A percentile compares a stretch with the other conserved stretches of the same genome.
phyloP scores from a whole-genome alignment of 2,888 invertebrate species.

The Syrista parreyssii region DNA sequence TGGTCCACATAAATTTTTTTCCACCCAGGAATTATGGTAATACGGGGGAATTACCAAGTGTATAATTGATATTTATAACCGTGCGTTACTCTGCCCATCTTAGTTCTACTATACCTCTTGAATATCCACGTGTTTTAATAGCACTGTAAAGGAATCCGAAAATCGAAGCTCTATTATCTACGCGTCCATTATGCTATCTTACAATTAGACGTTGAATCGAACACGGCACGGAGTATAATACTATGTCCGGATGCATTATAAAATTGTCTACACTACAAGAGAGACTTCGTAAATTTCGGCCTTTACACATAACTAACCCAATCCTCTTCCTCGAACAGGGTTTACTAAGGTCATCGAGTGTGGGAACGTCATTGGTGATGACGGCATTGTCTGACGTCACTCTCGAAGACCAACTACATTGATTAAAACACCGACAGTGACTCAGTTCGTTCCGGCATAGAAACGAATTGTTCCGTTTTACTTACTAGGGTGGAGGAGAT shows the following conservation, averaged over 20 bases:
- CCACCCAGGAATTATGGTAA: constrained; percentile 60
- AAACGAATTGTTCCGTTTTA: constrained; percentile 53
- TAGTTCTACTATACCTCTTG: background rate
- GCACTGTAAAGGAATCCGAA: too few species aligned
- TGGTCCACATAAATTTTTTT: constrained; percentile 58
- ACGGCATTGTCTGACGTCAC: constrained; percentile 28
- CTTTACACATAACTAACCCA: too few species aligned
- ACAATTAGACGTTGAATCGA: too few species aligned
- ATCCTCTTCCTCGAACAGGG: constrained; percentile 27
- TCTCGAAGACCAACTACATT: constrained; percentile 6
- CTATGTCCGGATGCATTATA: background rate
- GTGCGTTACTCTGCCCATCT: constrained; percentile 9
- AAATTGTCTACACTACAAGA: background rate
- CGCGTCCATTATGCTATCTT: too few species aligned
- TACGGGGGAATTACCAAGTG: constrained; percentile 54
- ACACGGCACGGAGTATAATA: too few species aligned
- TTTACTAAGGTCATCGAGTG: constrained; percentile 57
- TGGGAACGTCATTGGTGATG: constrained; percentile 52
- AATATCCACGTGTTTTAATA: background rate
- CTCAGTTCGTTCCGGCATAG: constrained; percentile 58
- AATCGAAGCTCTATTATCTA: too few species aligned
- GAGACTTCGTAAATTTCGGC: background rate
- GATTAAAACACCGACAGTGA: constrained; percentile 45
- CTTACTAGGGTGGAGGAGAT: constrained; percentile 32
- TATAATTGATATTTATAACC: constrained; percentile 64